Base-by-base conservation (phyloP, 2,113 vertebrate genomes). In the Hystrix brachyura region DNA sequence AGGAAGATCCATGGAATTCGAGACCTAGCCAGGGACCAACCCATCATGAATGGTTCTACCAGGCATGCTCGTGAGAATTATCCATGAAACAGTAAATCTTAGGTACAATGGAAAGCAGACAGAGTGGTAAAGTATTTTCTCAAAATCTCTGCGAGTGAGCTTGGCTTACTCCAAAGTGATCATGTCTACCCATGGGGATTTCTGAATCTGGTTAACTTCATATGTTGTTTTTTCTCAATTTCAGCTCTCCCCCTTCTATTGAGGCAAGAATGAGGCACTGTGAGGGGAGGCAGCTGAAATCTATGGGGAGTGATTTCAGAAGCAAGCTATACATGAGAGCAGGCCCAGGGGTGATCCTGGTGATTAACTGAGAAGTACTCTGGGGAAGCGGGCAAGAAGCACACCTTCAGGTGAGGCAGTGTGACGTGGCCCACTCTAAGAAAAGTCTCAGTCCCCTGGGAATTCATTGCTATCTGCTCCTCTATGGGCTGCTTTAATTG, bases 221-320 rank as follows among this genome's bases (percentile, higher is more conserved):
- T 5, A 1, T 59, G 51, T 34, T 67, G 82, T 84, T 78, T 62
- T 78, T 78, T 27, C 19, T 81, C n/a, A 11, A 3, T 91, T 96
- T 71, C 46, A 79, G 23, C 4, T 48, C 3, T 17, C 46, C 15
- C 57, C 38, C 0, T 59, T 51, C 51, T 59, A 32, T 72, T 72
- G 38, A 81, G 23, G 43, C 19, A 13, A 13, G 34, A 94, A 71
- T 34, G 59, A 64, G 46, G 48, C 83, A 9, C 48, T 88, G 29
- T 38, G 55, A 85, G 34, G 48, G 53, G 83, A 95, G 32, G 59
- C 15, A 72, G 19, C 6, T 90, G 27, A 79, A 85, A 62, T 91
- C 81, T 43, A 7, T 9, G 2, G 19, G 48, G 71, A 89, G 38
- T 74, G 55, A 79, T 88, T 86, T 72, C 94, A 95, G 87, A 92